These are phyloP conservation scores for Geopemphigus sp. DNA, from an alignment of 1,140 invertebrate species.

Conservation along the genomic window DNA sequence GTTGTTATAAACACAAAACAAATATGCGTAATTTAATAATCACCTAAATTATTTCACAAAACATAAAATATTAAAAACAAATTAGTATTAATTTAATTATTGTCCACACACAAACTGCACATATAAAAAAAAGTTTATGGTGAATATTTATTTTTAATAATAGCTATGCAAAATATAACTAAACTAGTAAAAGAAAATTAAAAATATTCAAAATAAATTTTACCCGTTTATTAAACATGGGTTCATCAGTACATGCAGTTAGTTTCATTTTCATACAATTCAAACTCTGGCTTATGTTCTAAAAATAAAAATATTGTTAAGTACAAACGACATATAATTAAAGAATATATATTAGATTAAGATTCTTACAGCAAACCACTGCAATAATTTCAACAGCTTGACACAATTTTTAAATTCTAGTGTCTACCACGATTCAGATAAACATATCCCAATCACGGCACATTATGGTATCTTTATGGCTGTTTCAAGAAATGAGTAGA, in stretches of 20 bases:
- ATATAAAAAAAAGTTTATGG: too few species aligned
- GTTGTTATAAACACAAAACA: background rate
- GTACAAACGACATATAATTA: background rate
- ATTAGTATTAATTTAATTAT: too few species aligned
- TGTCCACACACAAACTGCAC: too few species aligned
- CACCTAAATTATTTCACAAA: too few species aligned
- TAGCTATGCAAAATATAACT: too few species aligned
- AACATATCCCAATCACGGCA: slow-evolving; percentile 48
- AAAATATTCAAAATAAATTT: background rate
- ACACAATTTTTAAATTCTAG: background rate
- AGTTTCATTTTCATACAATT: slow-evolving; percentile 25
- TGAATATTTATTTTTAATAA: too few species aligned
- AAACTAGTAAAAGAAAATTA: too few species aligned
- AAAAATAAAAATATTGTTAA: background rate
- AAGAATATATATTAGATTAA: background rate
- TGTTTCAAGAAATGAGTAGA: slow-evolving; percentile 48
- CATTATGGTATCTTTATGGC: slow-evolving; percentile 36
- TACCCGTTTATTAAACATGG: slow-evolving; percentile 15
- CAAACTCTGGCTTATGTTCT: slow-evolving; percentile 7
- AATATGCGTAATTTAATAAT: too few species aligned
- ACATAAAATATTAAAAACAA: too few species aligned
- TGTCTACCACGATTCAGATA: background rate
- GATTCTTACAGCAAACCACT: slow-evolving; percentile 15
- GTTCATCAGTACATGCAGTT: slow-evolving; percentile 2
- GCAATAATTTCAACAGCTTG: slow-evolving; percentile 22